Evolutionary conservation across 2,113 vertebrate genomes (phyloP).

Genomic region (Sminthopsis crassicaudata): DNA sequence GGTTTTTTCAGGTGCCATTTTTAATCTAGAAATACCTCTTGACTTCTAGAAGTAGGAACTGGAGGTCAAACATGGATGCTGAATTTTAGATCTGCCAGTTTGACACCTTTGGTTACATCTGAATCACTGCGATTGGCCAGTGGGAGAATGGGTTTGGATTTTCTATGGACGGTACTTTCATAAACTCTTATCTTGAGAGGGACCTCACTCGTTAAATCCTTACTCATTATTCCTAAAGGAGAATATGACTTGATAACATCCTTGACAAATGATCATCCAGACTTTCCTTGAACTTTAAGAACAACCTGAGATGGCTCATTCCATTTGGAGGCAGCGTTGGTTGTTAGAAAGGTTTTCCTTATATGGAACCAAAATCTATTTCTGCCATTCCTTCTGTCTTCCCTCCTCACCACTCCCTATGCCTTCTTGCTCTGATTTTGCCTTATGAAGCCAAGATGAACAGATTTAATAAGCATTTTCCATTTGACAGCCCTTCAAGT

Average conservation of each 20-base stretch:
- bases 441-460: neutral
- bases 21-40: neutral
- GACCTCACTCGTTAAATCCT: neutral
- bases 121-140: neutral
- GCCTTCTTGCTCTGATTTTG: neutral
- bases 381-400: neutral
- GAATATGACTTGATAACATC: neutral
- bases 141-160: neutral
- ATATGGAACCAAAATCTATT: neutral
- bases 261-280: neutral
- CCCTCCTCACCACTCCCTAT: neutral
- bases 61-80: neutral
- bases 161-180: neutral
- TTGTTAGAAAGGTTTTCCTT: neutral
- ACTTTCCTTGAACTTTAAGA: neutral
- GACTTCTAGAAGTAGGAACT: neutral
- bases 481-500: neutral
- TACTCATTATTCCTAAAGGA: neutral
- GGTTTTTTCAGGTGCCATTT: neutral
- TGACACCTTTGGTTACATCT: neutral
- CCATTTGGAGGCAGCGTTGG: neutral
- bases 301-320: neutral
- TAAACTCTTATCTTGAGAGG: neutral
- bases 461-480: neutral
- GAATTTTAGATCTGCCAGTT: neutral